Conservation (phyloP, 2,113 vertebrate species). For the Leptodactylus fuscus region DNA sequence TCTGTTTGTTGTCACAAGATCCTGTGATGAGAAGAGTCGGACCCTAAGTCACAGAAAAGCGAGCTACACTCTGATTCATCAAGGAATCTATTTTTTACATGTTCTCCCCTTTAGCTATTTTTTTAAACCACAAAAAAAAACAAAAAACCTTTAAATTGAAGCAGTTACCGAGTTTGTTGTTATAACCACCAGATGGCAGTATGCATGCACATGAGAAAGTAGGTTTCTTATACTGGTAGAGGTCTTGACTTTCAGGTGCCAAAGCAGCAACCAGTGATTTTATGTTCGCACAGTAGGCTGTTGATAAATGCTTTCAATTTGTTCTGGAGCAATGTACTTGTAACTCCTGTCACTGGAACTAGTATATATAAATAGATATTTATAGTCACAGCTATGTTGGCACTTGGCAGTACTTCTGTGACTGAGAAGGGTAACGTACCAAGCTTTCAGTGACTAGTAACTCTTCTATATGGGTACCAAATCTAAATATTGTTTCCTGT, state of each 20-base stretch:
- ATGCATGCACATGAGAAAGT: constrained; percentile 14
- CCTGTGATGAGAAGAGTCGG: too few relatives aligned
- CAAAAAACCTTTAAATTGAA: too few relatives aligned
- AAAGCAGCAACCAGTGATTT: neutral
- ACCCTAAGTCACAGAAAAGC: too few relatives aligned
- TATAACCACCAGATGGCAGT: constrained; percentile 48
- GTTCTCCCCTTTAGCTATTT: too few relatives aligned
- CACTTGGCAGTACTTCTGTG: neutral
- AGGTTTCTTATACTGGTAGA: neutral
- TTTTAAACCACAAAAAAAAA: too few relatives aligned
- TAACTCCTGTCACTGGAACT: neutral
- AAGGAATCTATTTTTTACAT: too few relatives aligned
- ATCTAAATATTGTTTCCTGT: too few relatives aligned
- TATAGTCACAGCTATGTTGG: neutral
- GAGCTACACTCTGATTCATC: too few relatives aligned
- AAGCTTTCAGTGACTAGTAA: too few relatives aligned
- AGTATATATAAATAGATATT: neutral
- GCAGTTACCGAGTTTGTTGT: too few relatives aligned
- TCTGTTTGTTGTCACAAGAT: too few relatives aligned
- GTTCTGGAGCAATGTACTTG: neutral
- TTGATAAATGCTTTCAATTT: neutral
- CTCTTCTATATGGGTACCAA: too few relatives aligned
- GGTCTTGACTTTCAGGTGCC: neutral
- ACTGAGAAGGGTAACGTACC: neutral
- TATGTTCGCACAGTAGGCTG: neutral